These are phyloP conservation scores for Intellagama lesueurii DNA, from an alignment of 2,797 vertebrate species.

Conservation along the genomic window DNA sequence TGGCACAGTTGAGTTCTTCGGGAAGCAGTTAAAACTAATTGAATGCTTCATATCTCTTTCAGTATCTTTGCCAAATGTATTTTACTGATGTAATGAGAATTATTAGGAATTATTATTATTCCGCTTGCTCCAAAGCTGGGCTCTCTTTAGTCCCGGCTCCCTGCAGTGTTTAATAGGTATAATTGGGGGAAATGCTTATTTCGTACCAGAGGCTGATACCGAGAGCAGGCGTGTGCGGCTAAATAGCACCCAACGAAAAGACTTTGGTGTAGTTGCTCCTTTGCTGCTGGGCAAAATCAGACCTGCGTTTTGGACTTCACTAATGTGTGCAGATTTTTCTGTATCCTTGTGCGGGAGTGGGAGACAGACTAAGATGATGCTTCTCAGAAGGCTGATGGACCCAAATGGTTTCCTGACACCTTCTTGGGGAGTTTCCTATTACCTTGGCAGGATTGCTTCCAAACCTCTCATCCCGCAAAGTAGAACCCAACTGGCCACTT, in stretches of 20 bases:
- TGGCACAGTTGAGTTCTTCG: background rate
- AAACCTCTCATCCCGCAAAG: too few species aligned
- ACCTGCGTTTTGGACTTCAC: too few species aligned
- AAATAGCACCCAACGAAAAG: background rate
- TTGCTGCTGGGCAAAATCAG: background rate
- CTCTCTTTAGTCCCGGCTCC: background rate
- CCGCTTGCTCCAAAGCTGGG: background rate
- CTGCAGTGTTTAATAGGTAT: background rate
- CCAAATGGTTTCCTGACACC: too few species aligned
- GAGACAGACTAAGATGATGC: too few species aligned
- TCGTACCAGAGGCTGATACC: background rate
- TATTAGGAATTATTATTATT: background rate
- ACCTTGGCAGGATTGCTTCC: too few species aligned
- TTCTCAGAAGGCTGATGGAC: too few species aligned
- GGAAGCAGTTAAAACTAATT: background rate
- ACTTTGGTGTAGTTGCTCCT: background rate
- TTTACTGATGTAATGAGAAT: background rate
- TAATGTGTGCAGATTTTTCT: background rate
- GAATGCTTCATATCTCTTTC: background rate
- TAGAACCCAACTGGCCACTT: too few species aligned
- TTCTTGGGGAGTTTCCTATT: too few species aligned
- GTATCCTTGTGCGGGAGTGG: too few species aligned
- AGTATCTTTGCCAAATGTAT: background rate
- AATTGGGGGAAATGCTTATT: background rate
- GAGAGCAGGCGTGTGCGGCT: background rate